phyloP scores from a whole-genome alignment of 1,140 invertebrate species.

The Monochamus saltuarius region DNA sequence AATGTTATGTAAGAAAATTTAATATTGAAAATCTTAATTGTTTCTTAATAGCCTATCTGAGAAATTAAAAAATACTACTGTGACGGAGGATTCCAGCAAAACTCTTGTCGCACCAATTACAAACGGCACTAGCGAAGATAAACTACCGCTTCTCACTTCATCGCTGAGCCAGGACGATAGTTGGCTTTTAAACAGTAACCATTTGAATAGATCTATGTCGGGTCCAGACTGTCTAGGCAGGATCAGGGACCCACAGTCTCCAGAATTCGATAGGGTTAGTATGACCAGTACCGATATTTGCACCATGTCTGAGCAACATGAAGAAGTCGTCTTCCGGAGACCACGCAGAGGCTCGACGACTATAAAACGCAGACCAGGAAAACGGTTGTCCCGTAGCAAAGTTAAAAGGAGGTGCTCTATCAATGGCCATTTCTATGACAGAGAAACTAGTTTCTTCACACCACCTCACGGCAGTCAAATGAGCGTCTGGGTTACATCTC shows the following conservation, averaged over 20 bases:
- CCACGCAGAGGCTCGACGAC: constrained; percentile 64
- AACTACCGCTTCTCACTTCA: constrained; percentile 31
- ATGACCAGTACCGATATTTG: constrained; percentile 42
- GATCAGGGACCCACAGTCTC: constrained; percentile 41
- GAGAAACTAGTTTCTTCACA: constrained; percentile 85
- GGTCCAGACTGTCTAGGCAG: constrained; percentile 67
- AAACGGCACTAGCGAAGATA: constrained; percentile 30
- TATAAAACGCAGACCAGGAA: constrained; percentile 69
- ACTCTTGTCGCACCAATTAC: constrained; percentile 15
- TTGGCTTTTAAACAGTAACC: constrained; percentile 37
- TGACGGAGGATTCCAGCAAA: constrained; percentile 8
- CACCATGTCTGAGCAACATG: constrained; percentile 45
- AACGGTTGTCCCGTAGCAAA: constrained; percentile 66
- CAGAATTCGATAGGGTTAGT: constrained; percentile 45
- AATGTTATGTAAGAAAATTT: neutral
- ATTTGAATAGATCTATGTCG: constrained; percentile 64
- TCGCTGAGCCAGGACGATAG: constrained; percentile 35
- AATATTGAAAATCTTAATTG: neutral
- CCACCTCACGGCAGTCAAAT: constrained; percentile 82
- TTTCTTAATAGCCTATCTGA: constrained; percentile 24
- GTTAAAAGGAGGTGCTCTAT: constrained; percentile 79
- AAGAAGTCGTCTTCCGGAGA: constrained; percentile 47
- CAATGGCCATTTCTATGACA: constrained; percentile 86
- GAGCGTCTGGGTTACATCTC: constrained; percentile 81
- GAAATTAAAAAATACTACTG: constrained; percentile 11